Conservation (phyloP, 2,113 vertebrate genomes). For the Phalacrocorax brasilianus region DNA sequence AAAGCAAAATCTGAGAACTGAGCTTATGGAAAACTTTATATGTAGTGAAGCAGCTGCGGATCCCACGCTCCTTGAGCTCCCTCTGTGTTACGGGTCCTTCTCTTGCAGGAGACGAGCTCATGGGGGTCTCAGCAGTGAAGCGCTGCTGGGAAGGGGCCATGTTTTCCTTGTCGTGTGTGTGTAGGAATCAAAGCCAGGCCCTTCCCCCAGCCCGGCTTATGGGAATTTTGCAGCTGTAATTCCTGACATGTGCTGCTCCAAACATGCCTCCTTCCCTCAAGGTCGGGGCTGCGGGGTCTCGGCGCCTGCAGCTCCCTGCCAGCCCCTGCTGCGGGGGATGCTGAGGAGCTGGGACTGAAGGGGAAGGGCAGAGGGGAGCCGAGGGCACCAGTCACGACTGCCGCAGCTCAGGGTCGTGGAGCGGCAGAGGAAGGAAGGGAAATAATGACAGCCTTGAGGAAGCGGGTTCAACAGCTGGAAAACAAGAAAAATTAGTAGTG, state of each 20-base stretch:
- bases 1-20: background rate
- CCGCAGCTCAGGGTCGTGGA: background rate
- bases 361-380: background rate
- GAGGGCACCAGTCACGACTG: background rate
- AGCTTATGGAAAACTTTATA: background rate
- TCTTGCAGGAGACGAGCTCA: rapidly evolving
- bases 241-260: background rate
- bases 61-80: background rate
- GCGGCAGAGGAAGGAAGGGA: background rate
- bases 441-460: background rate
- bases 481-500: background rate
- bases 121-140: background rate
- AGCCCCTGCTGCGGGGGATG: background rate
- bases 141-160: background rate
- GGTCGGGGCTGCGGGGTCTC: background rate
- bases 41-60: background rate
- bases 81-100: background rate
- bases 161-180: background rate
- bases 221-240: slow-evolving; percentile 21
- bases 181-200: background rate
- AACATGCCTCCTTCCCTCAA: background rate
- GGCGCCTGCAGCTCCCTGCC: background rate
- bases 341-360: background rate
- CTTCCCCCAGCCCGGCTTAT: background rate
- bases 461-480: slow-evolving; percentile 2